These are phyloP conservation scores for Austrolebias charrua DNA, from an alignment of 2,797 vertebrate genomes.

Conservation along the genomic window DNA sequence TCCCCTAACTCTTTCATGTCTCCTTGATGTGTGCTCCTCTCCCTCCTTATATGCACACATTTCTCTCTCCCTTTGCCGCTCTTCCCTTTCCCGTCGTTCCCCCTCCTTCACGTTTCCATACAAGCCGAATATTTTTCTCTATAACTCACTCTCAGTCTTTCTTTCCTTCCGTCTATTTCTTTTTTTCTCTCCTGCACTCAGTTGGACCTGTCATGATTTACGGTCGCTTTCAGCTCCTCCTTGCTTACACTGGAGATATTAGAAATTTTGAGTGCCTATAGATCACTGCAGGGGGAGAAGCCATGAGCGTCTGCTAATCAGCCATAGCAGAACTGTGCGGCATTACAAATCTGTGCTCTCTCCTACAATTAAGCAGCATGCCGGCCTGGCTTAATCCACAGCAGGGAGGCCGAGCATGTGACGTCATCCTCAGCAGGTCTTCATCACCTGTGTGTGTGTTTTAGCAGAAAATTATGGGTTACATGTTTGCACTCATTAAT, in stretches of 20 bases:
- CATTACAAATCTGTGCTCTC: constrained; percentile 73
- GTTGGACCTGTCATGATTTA: constrained; percentile 76
- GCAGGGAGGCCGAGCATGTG: constrained; percentile 56
- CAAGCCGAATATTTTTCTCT: constrained; percentile 52
- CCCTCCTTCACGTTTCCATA: constrained; percentile 63
- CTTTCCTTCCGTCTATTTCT: constrained; percentile 47
- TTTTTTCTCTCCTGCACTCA: constrained; percentile 49
- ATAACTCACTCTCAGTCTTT: constrained; percentile 47
- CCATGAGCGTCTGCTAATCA: constrained; percentile 74
- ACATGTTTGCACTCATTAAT: constrained; percentile 70
- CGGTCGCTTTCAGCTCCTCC: constrained; percentile 71
- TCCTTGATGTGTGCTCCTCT: constrained; percentile 65
- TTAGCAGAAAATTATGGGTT: constrained; percentile 40
- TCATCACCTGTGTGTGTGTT: constrained; percentile 19
- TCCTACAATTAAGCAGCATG: constrained; percentile 67
- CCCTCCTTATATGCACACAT: constrained; percentile 46
- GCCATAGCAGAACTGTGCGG: constrained; percentile 73
- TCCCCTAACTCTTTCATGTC: constrained; percentile 65
- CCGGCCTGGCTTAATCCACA: constrained; percentile 57
- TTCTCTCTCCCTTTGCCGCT: constrained; percentile 57
- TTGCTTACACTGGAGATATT: constrained; percentile 73
- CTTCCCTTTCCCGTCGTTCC: constrained; percentile 52
- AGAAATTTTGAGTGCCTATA: constrained; percentile 79
- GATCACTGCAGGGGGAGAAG: constrained; percentile 71
- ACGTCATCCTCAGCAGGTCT: constrained; percentile 62